phyloP scores from a whole-genome alignment of 2,888 invertebrate genomes.

The Andrena trimmerana region DNA sequence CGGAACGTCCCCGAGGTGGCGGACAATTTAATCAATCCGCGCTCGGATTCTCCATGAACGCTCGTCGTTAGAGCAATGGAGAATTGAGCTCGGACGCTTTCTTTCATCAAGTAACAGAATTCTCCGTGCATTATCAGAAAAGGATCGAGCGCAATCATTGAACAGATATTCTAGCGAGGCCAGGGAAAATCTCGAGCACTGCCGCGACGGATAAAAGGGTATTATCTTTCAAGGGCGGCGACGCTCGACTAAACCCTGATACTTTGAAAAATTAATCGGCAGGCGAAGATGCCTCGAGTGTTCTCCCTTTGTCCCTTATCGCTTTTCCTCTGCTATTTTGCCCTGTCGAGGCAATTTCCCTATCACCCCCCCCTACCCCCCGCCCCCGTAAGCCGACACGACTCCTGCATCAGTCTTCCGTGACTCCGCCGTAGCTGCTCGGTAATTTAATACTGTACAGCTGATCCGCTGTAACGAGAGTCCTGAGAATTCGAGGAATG shows the following conservation, averaged over 20 bases:
- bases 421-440: neutral
- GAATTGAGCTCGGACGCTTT: neutral
- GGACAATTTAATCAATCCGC: neutral
- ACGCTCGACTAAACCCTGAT: too few species aligned
- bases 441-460: neutral
- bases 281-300: neutral
- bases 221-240: too few species aligned
- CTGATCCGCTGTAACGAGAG: neutral
- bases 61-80: neutral
- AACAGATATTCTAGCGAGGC: neutral
- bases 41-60: neutral
- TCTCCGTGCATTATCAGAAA: neutral
- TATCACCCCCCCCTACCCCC: neutral
- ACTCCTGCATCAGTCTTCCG: neutral
- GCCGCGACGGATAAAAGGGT: neutral
- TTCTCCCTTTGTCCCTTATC: neutral
- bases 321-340: neutral
- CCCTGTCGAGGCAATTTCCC: neutral
- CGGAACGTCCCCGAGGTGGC: neutral
- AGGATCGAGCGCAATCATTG: neutral
- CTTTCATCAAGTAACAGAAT: neutral
- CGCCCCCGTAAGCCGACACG: neutral
- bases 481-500: constrained; percentile 1
- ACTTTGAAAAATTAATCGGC: too few species aligned
- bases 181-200: neutral